Conservation (phyloP, 2,113 vertebrate species). For the Tursiops truncatus region DNA sequence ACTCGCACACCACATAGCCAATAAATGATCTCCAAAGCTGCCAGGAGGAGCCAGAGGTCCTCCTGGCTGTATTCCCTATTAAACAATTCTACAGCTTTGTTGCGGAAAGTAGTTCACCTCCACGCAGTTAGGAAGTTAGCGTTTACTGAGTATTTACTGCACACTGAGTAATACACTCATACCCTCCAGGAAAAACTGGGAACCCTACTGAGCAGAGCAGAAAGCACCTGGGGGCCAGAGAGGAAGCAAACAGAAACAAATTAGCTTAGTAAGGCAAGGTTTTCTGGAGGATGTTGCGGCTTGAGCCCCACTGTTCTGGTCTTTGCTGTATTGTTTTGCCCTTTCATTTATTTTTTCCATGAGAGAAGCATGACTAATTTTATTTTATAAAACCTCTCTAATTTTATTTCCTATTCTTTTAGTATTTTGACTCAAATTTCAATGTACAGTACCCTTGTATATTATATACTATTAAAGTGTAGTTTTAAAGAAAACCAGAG, state of each 20-base stretch:
- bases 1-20: neutral
- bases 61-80: neutral
- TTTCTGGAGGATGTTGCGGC: neutral
- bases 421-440: neutral
- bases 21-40: neutral
- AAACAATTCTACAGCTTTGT: neutral
- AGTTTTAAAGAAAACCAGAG: neutral
- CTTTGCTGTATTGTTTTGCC: neutral
- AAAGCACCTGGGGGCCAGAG: neutral
- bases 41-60: neutral
- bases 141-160: neutral
- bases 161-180: neutral
- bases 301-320: neutral
- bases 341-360: neutral
- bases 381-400: neutral
- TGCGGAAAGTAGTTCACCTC: neutral
- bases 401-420: neutral
- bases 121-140: neutral
- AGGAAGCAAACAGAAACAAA: conserved; percentile 24
- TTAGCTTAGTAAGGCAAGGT: conserved; percentile 25
- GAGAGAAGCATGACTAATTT: neutral
- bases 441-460: neutral
- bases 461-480: neutral
- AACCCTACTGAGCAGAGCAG: neutral
- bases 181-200: neutral